Evolutionary conservation across 1,140 invertebrate genomes (phyloP), one percentile per base, ranked within the genome.

Genomic region (Zaprionus inermis): DNA sequence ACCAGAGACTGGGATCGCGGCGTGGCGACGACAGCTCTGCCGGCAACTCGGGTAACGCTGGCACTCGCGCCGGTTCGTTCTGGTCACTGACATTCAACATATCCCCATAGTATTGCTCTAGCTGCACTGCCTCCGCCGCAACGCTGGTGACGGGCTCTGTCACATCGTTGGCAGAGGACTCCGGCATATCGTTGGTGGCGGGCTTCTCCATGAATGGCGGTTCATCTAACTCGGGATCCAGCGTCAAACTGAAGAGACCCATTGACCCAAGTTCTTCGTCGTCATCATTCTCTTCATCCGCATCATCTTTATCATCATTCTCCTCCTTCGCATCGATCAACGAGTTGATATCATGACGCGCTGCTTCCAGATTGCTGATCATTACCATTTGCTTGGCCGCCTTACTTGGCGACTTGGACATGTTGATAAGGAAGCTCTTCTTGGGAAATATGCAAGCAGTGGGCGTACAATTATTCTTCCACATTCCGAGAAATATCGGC

Each of bases 401-500:
- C 30, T 5, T 41, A 6, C 3, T n/a, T 2, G 0, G 7, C n/a
- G 38, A 1, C n/a, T 44, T 44, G n/a, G 6, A 0, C 7, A 44
- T n/a, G 2, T 38, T 38, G 36, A 38, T n/a, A n/a, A 44, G 38
- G 7, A 16, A 16, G 2, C 6, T 44, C n/a, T 44, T 9, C n/a
- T 44, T 44, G n/a, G 38, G 38, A n/a, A 44, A 44, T 2, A 44
- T 44, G 38, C 38, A 44, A 44, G 16, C 38, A 2, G 2, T 2
- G 16, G 38, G 38, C 6, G 38, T 18, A 16, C 6, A 3, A 1
- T 16, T 6, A 9, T 16, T 18, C n/a, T 36, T 46, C 64, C 77
- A 65, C 1, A 44, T 32, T 0, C 79, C 79, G 9, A 81, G 36
- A 0, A 82, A 78, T 1, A 81, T 3, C 0, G 79, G 79, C 11